Conservation (phyloP, 2,888 invertebrate genomes). For the Rugalucina vietnamica region DNA sequence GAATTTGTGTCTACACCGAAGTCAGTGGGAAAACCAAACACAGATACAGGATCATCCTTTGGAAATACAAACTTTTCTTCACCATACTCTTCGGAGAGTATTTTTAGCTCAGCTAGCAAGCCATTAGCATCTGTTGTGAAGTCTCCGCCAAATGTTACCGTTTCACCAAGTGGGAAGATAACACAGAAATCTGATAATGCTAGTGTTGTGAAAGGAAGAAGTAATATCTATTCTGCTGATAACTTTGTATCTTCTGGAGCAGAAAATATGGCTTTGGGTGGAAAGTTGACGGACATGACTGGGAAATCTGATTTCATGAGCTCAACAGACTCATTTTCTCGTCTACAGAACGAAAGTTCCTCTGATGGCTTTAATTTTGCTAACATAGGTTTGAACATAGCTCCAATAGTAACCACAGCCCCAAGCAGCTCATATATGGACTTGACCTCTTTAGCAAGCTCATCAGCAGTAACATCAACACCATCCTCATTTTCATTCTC, state of each 20-base stretch:
- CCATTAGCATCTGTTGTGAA: constrained; percentile 45
- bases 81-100: constrained; percentile 68
- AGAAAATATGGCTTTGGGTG: constrained; percentile 37
- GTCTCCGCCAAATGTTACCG: constrained; percentile 63
- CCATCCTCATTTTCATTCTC: constrained; percentile 61
- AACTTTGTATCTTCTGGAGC: constrained; percentile 75
- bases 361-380: constrained; percentile 74
- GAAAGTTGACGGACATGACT: constrained; percentile 35
- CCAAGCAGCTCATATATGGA: constrained; percentile 65
- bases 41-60: constrained; percentile 20
- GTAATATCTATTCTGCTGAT: constrained; percentile 75
- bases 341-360: constrained; percentile 63
- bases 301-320: constrained; percentile 43
- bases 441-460: constrained; percentile 62
- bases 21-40: constrained; percentile 29
- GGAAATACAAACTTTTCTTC: constrained; percentile 51
- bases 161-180: constrained; percentile 37
- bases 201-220: constrained; percentile 51
- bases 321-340: constrained; percentile 55
- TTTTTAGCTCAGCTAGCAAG: constrained; percentile 59
- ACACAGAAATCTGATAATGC: neutral
- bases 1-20: constrained; percentile 42
- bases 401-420: constrained; percentile 69
- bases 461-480: constrained; percentile 50
- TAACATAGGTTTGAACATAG: constrained; percentile 75